Conservation (phyloP, 2,113 vertebrate genomes). For the Dipodomys ordii region DNA sequence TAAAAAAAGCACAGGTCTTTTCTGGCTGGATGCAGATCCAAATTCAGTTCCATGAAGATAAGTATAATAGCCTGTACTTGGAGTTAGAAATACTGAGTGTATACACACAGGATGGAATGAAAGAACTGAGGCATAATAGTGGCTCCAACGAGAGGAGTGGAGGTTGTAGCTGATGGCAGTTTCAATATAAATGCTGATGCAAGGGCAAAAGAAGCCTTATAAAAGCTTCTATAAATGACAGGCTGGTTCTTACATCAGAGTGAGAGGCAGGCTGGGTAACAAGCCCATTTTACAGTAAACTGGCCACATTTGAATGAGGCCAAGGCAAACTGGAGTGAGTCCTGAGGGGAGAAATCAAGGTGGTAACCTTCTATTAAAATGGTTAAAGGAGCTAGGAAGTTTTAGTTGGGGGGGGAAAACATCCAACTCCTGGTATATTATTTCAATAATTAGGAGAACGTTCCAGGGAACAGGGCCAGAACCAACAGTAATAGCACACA, state of each 20-base stretch:
- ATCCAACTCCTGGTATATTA: background rate
- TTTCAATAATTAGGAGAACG: background rate
- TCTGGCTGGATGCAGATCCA: background rate
- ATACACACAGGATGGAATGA: background rate
- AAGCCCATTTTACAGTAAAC: background rate
- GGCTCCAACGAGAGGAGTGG: background rate
- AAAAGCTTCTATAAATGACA: background rate
- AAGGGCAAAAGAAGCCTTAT: background rate
- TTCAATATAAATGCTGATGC: background rate
- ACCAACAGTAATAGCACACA: background rate
- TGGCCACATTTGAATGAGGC: background rate
- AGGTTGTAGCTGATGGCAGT: background rate
- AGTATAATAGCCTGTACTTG: background rate
- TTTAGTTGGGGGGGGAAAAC: background rate
- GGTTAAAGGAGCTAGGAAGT: background rate
- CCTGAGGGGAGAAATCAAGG: background rate
- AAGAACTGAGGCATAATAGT: background rate
- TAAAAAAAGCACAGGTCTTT: background rate
- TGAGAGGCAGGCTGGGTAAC: background rate
- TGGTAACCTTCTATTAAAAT: background rate
- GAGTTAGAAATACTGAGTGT: conserved; percentile 4
- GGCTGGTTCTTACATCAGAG: background rate
- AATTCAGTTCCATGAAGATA: conserved; percentile 42
- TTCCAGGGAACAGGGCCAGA: background rate
- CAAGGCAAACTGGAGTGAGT: background rate